These are phyloP conservation scores for Iguana delicatissima DNA, from an alignment of 2,797 vertebrate genomes.

Conservation along the genomic window DNA sequence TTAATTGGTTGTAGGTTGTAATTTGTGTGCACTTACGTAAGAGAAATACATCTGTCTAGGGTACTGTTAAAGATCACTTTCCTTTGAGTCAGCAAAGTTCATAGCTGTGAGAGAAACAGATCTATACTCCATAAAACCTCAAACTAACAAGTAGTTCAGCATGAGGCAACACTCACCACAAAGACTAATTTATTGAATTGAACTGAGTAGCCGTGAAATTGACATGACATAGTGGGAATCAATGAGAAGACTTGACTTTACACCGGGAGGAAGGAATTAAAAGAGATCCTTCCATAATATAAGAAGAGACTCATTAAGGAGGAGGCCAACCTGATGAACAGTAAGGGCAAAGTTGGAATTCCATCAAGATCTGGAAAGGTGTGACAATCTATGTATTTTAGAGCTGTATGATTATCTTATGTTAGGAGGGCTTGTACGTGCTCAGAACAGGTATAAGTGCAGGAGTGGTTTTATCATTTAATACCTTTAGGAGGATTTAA, in stretches of 20 bases:
- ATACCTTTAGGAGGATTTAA: not conserved
- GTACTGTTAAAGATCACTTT: conserved; percentile 63
- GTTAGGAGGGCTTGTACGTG: not conserved
- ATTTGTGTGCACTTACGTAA: conserved; percentile 70
- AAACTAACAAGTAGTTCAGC: conserved; percentile 22
- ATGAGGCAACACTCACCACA: not conserved
- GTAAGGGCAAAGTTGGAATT: not conserved
- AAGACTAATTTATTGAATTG: fast-evolving
- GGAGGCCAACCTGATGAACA: not conserved
- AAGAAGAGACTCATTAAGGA: not conserved
- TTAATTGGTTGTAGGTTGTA: conserved; percentile 72
- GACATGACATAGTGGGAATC: not conserved
- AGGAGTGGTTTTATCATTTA: not conserved
- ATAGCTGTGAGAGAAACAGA: conserved; percentile 50
- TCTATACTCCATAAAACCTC: conserved; percentile 65
- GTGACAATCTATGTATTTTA: not conserved
- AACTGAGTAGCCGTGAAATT: not conserved
- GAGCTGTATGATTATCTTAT: not conserved
- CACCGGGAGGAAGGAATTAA: not conserved
- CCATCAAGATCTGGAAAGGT: not conserved
- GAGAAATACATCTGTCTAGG: conserved; percentile 61
- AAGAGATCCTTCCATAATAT: not conserved
- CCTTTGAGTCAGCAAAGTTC: conserved; percentile 70
- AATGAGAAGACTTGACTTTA: not conserved
- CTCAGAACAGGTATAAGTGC: not conserved